Evolutionary conservation across 2,797 vertebrate species (phyloP), one percentile per base, ranked within the genome.

Genomic region (Anableps anableps): DNA sequence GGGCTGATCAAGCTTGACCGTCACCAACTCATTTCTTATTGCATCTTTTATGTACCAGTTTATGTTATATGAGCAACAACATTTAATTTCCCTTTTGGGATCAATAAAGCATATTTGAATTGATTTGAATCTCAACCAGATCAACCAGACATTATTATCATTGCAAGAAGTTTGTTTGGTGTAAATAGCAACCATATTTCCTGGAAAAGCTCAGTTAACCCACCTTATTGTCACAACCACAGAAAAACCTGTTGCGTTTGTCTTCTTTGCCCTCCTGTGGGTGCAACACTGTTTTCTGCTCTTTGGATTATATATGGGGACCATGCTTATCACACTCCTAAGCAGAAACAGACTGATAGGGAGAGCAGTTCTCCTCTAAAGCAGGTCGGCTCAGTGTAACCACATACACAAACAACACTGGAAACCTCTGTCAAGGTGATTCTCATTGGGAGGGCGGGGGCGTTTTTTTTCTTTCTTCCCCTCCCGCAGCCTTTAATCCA

Each of bases 301-400:
- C 72, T 76, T 47, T 58, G 23, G 26, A 72, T 93, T 93, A 91
- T 75, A 50, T 91, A 93, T 93, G 83, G 58, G 79, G 51, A 62
- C 47, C 17, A 5, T 80, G 70, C 88, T 93, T 89, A 74, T 80
- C 66, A 64, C 13, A 0, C 13, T 31, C 47, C 58, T 78, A n/a
- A 85, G 75, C 48, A 36, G 66, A 48, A n/a, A 80, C 26, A 45
- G 80, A 79, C 68, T 50, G 77, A 85, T 26, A 66, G 74, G 62
- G 74, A 77, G 45, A 75, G 86, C 58, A 77, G 68, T 76, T 84
- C 71, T 79, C 48, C 53, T 1, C 19, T 64, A 17, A 85, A 90
- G 74, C 72, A 68, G 84, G 82, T 85, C 82, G 83, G 62, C 17
- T 17, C 38, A 13, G 80, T 19, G 78, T 74, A 74, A 89, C 41